Evolutionary conservation across 2,888 invertebrate genomes (phyloP).

Genomic region (Heliconius aoede): DNA sequence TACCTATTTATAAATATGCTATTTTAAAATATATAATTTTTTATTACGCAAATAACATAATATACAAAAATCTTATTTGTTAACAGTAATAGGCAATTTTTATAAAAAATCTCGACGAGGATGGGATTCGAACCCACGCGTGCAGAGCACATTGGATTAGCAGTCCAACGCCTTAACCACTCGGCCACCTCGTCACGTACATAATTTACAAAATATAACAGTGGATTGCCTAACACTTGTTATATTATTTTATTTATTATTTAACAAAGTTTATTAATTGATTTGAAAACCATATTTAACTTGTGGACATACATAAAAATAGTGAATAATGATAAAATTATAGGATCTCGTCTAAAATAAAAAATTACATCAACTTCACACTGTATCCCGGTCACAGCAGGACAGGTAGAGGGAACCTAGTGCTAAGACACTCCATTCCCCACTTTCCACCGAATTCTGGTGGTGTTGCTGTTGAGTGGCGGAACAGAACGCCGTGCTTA

Average conservation of each 20-base stretch:
- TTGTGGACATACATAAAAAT: too few species aligned
- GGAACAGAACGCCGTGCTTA: too few species aligned
- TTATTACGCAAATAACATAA: not conserved
- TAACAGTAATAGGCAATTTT: not conserved
- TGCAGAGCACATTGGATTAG: slow-evolving; percentile 94
- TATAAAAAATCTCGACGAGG: slow-evolving; percentile 83
- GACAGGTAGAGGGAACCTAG: too few species aligned
- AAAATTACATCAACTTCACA: too few species aligned
- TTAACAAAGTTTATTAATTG: not conserved
- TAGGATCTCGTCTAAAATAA: too few species aligned
- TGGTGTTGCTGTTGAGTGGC: too few species aligned
- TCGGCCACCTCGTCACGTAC: slow-evolving; percentile 80
- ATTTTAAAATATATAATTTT: not conserved
- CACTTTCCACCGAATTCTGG: too few species aligned
- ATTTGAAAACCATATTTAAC: not conserved
- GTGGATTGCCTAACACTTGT: not conserved
- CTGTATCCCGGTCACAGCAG: too few species aligned
- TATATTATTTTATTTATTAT: not conserved
- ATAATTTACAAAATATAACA: slow-evolving; percentile 35
- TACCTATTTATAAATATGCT: not conserved
- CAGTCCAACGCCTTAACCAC: slow-evolving; percentile 85
- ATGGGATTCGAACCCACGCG: slow-evolving; percentile 93
- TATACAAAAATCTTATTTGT: not conserved
- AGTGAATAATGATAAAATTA: too few species aligned
- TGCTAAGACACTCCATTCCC: too few species aligned